Conservation (phyloP, 2,113 vertebrate species). For the Tetrax tetrax region DNA sequence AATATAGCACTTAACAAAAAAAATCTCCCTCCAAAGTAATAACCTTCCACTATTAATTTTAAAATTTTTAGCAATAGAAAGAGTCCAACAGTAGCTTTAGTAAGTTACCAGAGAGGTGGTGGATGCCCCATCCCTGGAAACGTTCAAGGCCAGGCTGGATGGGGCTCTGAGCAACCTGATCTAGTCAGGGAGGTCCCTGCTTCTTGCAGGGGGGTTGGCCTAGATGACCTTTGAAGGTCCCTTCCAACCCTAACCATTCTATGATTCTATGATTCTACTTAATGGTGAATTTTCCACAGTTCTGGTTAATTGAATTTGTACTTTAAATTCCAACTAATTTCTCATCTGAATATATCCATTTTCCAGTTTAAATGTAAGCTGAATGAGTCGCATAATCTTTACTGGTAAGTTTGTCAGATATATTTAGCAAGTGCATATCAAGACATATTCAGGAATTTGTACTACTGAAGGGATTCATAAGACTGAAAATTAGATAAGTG, state of each 20-base stretch:
- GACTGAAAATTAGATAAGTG: neutral
- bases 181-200: too few relatives aligned
- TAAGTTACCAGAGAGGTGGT: too few relatives aligned
- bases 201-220: too few relatives aligned
- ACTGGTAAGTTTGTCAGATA: neutral
- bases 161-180: too few relatives aligned
- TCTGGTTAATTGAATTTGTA: neutral
- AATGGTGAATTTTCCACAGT: neutral
- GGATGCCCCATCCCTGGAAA: too few relatives aligned
- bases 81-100: neutral
- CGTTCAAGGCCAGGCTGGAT: too few relatives aligned
- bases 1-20: neutral
- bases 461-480: neutral
- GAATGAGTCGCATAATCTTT: neutral
- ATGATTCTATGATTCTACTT: too few relatives aligned
- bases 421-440: neutral
- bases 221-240: too few relatives aligned
- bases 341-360: neutral
- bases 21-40: accelerated
- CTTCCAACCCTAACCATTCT: too few relatives aligned
- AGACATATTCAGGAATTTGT: neutral
- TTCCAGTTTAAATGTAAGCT: neutral
- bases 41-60: neutral
- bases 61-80: neutral
- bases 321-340: neutral